Evolutionary conservation across 2,888 invertebrate genomes (phyloP).

Genomic region (Eucera pruinosa): DNA sequence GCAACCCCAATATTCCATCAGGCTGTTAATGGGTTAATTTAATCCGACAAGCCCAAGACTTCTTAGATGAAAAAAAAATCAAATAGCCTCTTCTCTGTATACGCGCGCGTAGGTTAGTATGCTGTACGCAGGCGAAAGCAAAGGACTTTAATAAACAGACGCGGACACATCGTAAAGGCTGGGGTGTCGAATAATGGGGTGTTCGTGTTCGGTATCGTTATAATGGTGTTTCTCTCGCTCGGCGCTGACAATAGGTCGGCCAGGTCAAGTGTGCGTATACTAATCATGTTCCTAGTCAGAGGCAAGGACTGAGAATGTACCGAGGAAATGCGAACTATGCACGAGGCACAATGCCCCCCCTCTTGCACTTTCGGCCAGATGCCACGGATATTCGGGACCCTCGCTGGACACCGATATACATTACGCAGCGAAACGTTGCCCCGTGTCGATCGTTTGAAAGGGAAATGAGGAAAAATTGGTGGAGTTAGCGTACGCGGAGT

Average conservation of each 20-base stretch:
- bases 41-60: too few relatives aligned
- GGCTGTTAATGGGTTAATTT: too few relatives aligned
- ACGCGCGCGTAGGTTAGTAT: too few relatives aligned
- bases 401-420: constrained; percentile 5
- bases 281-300: constrained; percentile 79
- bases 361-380: constrained; percentile 71
- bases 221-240: constrained; percentile 75
- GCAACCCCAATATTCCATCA: too few relatives aligned
- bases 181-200: constrained; percentile 72
- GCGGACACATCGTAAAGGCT: constrained; percentile 39
- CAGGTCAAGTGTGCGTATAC: constrained; percentile 83
- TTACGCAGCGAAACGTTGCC: constrained; percentile 10
- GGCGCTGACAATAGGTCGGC: constrained; percentile 68
- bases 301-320: constrained; percentile 68
- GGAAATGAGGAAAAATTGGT: constrained; percentile 8
- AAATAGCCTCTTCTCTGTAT: too few relatives aligned
- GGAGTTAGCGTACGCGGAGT: neutral
- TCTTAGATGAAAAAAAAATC: too few relatives aligned
- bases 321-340: constrained; percentile 78
- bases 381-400: constrained; percentile 60
- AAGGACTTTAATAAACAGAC: constrained; percentile 56
- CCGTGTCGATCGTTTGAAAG: constrained; percentile 10
- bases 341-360: constrained; percentile 66
- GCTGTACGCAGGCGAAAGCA: neutral
- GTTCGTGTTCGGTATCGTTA: constrained; percentile 77